A percentile compares a stretch with the other conserved stretches of the same genome.
Evolutionary conservation across 2,113 vertebrate species (phyloP).

Genomic region (Furnarius figulus): DNA sequence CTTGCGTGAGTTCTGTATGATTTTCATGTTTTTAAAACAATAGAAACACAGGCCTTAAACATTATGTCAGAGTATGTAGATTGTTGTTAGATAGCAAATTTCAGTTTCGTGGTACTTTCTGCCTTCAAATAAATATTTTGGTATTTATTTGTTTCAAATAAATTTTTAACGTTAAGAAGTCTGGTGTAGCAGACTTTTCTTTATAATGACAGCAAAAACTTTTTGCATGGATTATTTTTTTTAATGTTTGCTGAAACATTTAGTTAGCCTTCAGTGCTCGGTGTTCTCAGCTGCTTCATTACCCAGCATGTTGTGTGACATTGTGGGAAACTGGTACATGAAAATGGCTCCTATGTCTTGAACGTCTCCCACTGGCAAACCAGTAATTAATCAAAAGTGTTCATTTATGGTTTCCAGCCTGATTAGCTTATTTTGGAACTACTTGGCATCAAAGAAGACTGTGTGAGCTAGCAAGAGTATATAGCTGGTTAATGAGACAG

Average conservation of each 20-base stretch:
- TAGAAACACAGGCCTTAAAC: neutral
- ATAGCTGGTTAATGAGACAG: neutral
- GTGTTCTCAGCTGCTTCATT: neutral
- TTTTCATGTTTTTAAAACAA: neutral
- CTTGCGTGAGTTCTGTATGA: accelerated
- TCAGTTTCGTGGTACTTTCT: neutral
- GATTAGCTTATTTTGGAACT: neutral
- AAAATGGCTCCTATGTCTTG: neutral
- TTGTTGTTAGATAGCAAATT: neutral
- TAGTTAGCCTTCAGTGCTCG: neutral
- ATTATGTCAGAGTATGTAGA: neutral
- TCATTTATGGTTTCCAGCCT: neutral
- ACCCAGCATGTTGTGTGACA: accelerated
- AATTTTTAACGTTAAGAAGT: neutral
- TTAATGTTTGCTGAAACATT: neutral
- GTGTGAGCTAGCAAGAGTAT: neutral
- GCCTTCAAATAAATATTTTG: neutral
- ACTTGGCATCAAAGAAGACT: neutral
- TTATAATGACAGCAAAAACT: neutral
- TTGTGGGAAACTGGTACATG: neutral
- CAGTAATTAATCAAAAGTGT: neutral
- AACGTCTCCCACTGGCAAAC: neutral
- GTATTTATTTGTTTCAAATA: neutral
- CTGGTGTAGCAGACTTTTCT: neutral
- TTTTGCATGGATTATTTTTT: neutral